Evolutionary conservation across 2,113 vertebrate species (phyloP).

Genomic region (Phoenicopterus ruber): DNA sequence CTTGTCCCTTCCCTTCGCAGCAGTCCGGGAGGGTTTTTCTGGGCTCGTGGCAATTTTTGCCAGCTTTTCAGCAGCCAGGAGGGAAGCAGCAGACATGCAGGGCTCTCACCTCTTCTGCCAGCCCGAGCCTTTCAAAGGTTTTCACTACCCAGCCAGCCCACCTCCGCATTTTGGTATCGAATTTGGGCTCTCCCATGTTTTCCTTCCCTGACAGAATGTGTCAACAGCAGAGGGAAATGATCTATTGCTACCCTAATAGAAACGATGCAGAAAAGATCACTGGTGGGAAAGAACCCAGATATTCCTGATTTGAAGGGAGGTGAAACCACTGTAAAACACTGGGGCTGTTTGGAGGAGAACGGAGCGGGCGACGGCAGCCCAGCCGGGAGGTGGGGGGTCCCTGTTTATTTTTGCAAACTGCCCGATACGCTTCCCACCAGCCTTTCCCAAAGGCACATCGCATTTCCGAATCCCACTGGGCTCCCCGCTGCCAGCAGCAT

Average conservation of each 20-base stretch:
- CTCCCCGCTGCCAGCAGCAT: neutral
- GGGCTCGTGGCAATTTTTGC: neutral
- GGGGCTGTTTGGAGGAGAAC: neutral
- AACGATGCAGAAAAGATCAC: neutral
- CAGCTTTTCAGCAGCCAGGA: neutral
- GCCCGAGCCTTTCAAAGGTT: neutral
- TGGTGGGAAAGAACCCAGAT: neutral
- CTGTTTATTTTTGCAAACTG: neutral
- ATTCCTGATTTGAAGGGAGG: neutral
- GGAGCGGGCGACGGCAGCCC: neutral
- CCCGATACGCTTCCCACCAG: neutral
- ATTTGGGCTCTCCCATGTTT: neutral
- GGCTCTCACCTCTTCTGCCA: neutral
- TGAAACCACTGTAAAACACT: neutral
- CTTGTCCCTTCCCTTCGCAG: neutral
- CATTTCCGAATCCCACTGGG: neutral
- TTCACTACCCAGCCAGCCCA: neutral
- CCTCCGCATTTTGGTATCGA: neutral
- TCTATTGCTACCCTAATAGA: neutral
- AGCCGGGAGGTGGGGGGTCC: neutral
- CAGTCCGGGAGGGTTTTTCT: neutral
- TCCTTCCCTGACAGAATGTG: neutral
- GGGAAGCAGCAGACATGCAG: neutral
- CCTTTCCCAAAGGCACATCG: neutral
- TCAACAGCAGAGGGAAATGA: neutral